These are phyloP conservation scores for Leucopsar rothschildi DNA, from an alignment of 2,113 vertebrate genomes.

Conservation along the genomic window DNA sequence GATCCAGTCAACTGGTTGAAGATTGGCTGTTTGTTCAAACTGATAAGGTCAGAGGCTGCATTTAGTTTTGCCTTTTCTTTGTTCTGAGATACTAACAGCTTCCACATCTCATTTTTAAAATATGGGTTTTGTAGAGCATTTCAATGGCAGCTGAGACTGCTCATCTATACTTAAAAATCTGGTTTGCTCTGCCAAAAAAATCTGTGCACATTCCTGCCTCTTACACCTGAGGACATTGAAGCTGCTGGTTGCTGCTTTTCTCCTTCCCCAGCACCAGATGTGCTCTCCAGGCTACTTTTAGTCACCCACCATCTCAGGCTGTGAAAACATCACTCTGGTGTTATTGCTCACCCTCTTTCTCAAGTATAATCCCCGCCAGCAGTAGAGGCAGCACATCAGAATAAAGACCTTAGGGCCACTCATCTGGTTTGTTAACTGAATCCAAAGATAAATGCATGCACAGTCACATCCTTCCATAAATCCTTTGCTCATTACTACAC, in stretches of 20 bases:
- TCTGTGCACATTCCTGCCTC: not conserved
- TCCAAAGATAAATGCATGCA: not conserved
- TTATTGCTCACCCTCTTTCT: not conserved
- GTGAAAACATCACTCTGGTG: not conserved
- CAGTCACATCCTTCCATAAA: not conserved
- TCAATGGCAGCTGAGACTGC: not conserved
- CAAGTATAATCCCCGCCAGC: not conserved
- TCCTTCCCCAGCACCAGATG: not conserved
- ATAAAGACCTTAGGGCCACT: not conserved
- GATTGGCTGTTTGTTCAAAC: not conserved
- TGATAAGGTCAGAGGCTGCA: not conserved
- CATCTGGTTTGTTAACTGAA: not conserved
- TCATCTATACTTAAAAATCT: not conserved
- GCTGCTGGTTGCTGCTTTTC: not conserved
- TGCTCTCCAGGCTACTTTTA: not conserved
- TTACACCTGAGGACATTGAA: rapidly evolving
- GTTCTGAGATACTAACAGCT: not conserved
- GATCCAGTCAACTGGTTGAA: conserved; percentile 11
- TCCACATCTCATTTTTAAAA: not conserved
- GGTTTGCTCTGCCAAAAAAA: not conserved
- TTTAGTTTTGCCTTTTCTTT: not conserved
- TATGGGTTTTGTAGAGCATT: rapidly evolving
- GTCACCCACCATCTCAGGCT: not conserved
- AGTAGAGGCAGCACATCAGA: not conserved
- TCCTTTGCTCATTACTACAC: not conserved